Evolutionary conservation across 2,113 vertebrate genomes (phyloP).

Genomic region (Chamaetylas fuelleborni): DNA sequence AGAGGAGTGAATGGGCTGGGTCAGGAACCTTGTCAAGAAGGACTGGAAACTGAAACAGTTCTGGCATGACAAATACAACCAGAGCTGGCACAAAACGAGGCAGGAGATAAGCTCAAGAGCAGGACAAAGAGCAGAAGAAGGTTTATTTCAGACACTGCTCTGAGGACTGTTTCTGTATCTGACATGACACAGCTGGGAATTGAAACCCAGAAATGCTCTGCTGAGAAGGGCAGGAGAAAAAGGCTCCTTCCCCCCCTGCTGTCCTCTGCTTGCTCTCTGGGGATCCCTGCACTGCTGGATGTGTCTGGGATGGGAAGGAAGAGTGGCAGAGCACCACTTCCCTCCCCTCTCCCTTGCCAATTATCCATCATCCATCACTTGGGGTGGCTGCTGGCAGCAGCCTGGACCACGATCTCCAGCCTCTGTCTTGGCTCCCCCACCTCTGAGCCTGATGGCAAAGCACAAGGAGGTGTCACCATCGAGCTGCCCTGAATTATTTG

Average conservation of each 20-base stretch:
- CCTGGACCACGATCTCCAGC: background rate
- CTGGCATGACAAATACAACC: background rate
- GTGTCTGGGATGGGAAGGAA: background rate
- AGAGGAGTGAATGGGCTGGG: background rate
- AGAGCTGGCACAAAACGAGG: background rate
- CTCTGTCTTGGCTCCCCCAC: background rate
- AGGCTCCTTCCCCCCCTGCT: background rate
- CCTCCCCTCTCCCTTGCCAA: background rate
- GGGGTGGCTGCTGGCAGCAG: background rate
- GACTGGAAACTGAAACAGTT: background rate
- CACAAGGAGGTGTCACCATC: background rate
- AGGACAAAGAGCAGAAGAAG: background rate
- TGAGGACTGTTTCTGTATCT: background rate
- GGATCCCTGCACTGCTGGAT: background rate
- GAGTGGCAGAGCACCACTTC: background rate
- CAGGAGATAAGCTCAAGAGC: background rate
- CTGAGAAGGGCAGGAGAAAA: background rate
- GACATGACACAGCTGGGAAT: background rate
- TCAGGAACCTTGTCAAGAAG: background rate
- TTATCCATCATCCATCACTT: fast-evolving
- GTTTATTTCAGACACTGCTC: background rate
- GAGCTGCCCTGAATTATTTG: background rate
- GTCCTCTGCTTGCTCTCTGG: background rate
- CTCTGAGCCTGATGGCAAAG: background rate
- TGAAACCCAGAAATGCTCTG: background rate